Percentiles rank a stretch among this genome's conserved stretches.
These are phyloP conservation scores for Saccostrea cuccullata DNA, from an alignment of 1,140 invertebrate genomes.

Conservation along the genomic window DNA sequence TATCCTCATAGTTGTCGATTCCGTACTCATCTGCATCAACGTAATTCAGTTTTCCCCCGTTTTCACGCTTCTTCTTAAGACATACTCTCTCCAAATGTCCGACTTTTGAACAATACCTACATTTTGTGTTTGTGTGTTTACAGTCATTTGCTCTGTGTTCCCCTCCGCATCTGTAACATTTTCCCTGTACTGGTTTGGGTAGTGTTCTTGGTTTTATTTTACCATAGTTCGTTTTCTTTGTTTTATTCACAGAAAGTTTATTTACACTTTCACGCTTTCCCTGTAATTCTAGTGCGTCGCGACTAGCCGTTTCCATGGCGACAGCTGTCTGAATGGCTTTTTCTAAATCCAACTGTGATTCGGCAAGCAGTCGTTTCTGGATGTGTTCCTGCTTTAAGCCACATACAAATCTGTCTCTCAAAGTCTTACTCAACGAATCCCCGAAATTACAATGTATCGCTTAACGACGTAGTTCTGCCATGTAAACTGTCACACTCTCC, in stretches of 20 bases:
- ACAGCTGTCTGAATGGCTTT: conserved; percentile 52
- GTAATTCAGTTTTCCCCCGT: too few relatives aligned
- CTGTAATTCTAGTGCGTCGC: conserved; percentile 16
- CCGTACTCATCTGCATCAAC: too few relatives aligned
- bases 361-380: conserved; percentile 52
- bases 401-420: conserved; percentile 61
- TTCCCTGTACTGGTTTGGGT: not conserved
- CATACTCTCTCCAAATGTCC: not conserved
- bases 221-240: not conserved
- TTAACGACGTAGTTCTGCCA: conserved; percentile 47
- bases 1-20: too few relatives aligned
- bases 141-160: not conserved
- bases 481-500: too few relatives aligned
- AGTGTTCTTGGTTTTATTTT: not conserved
- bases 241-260: not conserved
- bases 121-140: not conserved
- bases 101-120: not conserved
- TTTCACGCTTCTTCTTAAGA: not conserved
- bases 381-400: conserved; percentile 55
- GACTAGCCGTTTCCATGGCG: conserved; percentile 54
- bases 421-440: conserved; percentile 41
- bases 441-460: conserved; percentile 57
- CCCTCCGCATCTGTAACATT: not conserved
- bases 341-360: conserved; percentile 45
- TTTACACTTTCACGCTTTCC: not conserved